Percentiles rank a stretch among this genome's conserved stretches.
These are phyloP conservation scores for Cyanoramphus novaezelandiae DNA, from an alignment of 2,113 vertebrate genomes.

Conservation along the genomic window DNA sequence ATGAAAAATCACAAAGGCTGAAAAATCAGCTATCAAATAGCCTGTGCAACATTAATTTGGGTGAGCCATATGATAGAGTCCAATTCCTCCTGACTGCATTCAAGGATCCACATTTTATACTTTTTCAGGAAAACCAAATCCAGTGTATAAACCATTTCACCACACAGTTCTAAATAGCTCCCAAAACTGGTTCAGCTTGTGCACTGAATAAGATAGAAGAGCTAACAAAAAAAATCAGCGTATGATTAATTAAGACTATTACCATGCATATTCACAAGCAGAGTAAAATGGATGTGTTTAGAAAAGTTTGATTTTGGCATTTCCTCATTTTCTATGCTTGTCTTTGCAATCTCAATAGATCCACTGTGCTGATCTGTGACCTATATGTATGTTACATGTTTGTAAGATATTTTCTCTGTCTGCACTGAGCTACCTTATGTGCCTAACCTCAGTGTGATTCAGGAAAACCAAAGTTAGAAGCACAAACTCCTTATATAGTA, in stretches of 20 bases:
- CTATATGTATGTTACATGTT: background rate
- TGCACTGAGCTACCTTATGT: background rate
- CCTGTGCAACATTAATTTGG: background rate
- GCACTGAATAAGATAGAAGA: background rate
- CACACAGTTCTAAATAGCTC: background rate
- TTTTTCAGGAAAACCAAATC: background rate
- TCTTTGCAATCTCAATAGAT: background rate
- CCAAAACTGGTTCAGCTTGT: background rate
- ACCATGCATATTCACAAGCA: background rate
- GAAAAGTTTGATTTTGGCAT: background rate
- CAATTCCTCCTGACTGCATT: background rate
- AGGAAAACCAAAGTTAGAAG: slow-evolving; percentile 34
- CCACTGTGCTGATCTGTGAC: background rate
- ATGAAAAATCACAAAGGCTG: background rate
- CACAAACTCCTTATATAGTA: slow-evolving; percentile 43
- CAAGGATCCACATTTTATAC: background rate
- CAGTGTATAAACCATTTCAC: background rate
- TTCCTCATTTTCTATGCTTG: background rate
- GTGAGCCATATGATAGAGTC: background rate
- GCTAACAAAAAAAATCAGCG: background rate
- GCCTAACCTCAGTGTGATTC: background rate
- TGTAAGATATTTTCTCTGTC: background rate
- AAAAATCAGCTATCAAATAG: background rate
- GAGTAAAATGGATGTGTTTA: background rate
- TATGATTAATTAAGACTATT: background rate